phyloP scores from a whole-genome alignment of 2,888 invertebrate species.

The Drosophila kambysellisi region DNA sequence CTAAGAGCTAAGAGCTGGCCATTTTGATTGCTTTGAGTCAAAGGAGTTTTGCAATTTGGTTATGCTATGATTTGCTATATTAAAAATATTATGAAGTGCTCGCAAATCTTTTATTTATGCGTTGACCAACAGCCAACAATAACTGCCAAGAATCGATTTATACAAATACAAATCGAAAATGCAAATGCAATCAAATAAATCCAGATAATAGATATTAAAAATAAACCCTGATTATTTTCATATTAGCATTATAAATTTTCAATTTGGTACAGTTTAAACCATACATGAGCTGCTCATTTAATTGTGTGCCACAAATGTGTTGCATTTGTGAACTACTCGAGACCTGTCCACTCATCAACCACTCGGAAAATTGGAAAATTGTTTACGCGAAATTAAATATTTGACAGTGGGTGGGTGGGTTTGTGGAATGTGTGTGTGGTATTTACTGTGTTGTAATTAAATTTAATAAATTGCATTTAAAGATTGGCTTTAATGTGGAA shows the following conservation, averaged over 20 bases:
- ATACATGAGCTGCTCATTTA: slow-evolving; percentile 26
- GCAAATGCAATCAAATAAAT: background rate
- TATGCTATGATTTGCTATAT: slow-evolving; percentile 34
- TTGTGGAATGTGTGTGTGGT: slow-evolving; percentile 34
- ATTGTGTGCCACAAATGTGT: slow-evolving; percentile 7
- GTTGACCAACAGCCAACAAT: slow-evolving; percentile 5
- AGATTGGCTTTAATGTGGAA: slow-evolving; percentile 50
- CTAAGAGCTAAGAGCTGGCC: background rate
- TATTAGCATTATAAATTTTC: background rate
- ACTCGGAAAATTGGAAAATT: slow-evolving; percentile 22
- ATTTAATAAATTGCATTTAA: slow-evolving; percentile 75
- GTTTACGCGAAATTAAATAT: slow-evolving; percentile 54
- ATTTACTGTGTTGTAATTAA: slow-evolving; percentile 69
- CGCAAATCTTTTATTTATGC: slow-evolving; percentile 28
- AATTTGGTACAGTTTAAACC: background rate
- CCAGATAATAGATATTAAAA: background rate
- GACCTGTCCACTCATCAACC: slow-evolving; percentile 9
- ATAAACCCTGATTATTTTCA: background rate
- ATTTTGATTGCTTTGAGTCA: slow-evolving; percentile 60
- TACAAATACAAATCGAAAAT: background rate
- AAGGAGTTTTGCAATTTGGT: slow-evolving; percentile 34
- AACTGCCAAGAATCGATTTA: background rate
- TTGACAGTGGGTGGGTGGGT: slow-evolving; percentile 15
- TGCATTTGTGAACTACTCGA: slow-evolving; percentile 7
- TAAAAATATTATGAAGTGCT: slow-evolving; percentile 31